phyloP scores from a whole-genome alignment of 2,888 invertebrate genomes.

The Pecten maximus region DNA sequence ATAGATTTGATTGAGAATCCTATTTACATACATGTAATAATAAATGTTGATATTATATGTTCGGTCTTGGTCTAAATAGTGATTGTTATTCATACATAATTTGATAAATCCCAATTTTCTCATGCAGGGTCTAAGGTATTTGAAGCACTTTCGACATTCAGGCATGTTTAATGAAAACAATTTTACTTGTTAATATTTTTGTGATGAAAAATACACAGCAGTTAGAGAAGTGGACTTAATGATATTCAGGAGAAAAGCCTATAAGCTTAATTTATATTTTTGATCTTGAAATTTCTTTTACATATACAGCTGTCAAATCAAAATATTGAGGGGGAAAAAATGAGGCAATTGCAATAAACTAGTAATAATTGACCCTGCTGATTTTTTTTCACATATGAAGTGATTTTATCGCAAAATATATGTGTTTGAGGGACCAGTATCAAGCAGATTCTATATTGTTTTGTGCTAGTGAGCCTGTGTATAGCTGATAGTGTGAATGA shows the following conservation, averaged over 20 bases:
- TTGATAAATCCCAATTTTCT: background rate
- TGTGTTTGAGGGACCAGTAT: slow-evolving; percentile 35
- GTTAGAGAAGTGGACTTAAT: background rate
- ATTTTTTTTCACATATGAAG: background rate
- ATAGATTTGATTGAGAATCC: slow-evolving; percentile 25
- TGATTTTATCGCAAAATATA: slow-evolving; percentile 37
- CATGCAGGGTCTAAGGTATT: slow-evolving; percentile 20
- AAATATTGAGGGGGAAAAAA: background rate
- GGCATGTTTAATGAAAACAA: background rate
- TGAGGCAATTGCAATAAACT: background rate
- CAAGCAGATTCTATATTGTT: slow-evolving; percentile 33
- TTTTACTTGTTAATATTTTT: background rate
- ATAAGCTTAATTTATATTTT: background rate
- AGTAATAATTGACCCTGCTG: slow-evolving; percentile 35
- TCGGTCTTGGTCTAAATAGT: slow-evolving; percentile 26
- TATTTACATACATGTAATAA: slow-evolving; percentile 3
- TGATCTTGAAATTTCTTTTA: slow-evolving; percentile 27
- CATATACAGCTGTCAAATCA: slow-evolving; percentile 27
- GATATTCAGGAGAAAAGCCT: background rate
- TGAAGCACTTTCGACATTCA: background rate
- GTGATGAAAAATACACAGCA: background rate
- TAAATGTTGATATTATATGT: slow-evolving; percentile 19
- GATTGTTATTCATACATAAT: slow-evolving; percentile 10
- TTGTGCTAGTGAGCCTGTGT: slow-evolving; percentile 26
- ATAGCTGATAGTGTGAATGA: slow-evolving; percentile 1